Evolutionary conservation across 2,888 invertebrate species (phyloP).

Genomic region (Hylaea fasciaria): DNA sequence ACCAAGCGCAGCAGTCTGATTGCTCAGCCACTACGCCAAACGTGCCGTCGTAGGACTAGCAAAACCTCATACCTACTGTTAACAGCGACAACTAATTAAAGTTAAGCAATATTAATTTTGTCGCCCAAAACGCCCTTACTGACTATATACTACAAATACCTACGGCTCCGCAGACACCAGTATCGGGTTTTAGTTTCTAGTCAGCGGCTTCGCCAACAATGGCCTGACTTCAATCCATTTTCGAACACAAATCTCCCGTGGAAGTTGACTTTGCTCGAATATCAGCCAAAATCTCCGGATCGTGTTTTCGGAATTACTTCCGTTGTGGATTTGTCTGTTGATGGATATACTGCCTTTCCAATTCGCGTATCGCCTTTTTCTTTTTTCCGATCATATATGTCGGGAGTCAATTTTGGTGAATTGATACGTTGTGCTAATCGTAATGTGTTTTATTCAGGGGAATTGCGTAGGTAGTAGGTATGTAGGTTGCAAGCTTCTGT

Average conservation of each 20-base stretch:
- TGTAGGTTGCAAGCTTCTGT: too few species aligned
- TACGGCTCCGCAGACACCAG: slow-evolving; percentile 50
- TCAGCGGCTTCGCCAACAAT: slow-evolving; percentile 67
- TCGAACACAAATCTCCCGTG: slow-evolving; percentile 71
- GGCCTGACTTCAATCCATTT: slow-evolving; percentile 71
- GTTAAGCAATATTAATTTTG: background rate
- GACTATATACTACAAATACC: slow-evolving; percentile 51
- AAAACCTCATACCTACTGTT: too few species aligned
- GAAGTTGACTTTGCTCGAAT: slow-evolving; percentile 65
- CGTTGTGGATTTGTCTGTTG: slow-evolving; percentile 46
- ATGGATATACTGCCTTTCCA: slow-evolving; percentile 44
- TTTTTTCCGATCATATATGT: slow-evolving; percentile 29
- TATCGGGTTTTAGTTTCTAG: slow-evolving; percentile 62
- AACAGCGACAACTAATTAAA: too few species aligned
- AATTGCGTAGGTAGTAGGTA: background rate
- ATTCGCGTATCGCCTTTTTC: slow-evolving; percentile 43
- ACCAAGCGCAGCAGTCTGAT: too few species aligned
- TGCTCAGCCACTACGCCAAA: too few species aligned
- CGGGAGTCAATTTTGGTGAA: slow-evolving; percentile 21
- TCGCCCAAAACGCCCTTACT: slow-evolving; percentile 10
- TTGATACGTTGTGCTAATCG: slow-evolving; percentile 3
- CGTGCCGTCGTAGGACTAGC: too few species aligned
- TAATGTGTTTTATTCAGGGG: slow-evolving; percentile 1
- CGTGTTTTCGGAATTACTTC: slow-evolving; percentile 70
- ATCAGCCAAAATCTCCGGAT: slow-evolving; percentile 64